These are phyloP conservation scores for Atherix ibis DNA, from an alignment of 2,888 invertebrate genomes.

Conservation along the genomic window DNA sequence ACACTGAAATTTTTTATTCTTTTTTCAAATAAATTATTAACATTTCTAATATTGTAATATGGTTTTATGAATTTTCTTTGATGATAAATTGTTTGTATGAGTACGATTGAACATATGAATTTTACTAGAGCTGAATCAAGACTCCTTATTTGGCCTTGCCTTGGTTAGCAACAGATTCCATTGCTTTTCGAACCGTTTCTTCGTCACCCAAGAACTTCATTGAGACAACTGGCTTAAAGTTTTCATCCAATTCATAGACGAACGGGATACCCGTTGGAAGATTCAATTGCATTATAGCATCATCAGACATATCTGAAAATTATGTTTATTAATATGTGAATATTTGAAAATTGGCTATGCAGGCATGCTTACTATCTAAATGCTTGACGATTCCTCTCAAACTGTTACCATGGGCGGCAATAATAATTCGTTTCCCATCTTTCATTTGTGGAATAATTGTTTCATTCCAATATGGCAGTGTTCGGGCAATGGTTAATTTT, in stretches of 20 bases:
- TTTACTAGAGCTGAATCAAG: too few relatives aligned
- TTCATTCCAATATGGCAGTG: constrained; percentile 80
- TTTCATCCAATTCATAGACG: constrained; percentile 60
- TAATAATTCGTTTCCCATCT: constrained; percentile 64
- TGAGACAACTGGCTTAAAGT: constrained; percentile 58
- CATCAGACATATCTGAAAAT: constrained; percentile 47
- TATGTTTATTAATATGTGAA: neutral
- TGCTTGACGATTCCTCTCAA: constrained; percentile 77
- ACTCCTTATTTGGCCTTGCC: constrained; percentile 55
- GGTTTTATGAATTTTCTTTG: too few relatives aligned
- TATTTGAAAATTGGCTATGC: too few relatives aligned
- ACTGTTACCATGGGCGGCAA: constrained; percentile 81
- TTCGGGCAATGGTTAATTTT: constrained; percentile 67
- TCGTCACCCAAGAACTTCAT: constrained; percentile 70
- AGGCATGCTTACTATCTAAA: constrained; percentile 58
- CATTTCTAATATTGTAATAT: too few relatives aligned
- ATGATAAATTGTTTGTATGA: too few relatives aligned
- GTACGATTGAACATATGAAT: too few relatives aligned
- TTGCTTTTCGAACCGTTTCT: constrained; percentile 63
- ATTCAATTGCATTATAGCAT: constrained; percentile 61
- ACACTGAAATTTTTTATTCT: too few relatives aligned
- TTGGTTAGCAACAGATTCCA: constrained; percentile 66
- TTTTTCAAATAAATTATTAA: too few relatives aligned
- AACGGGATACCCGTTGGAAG: constrained; percentile 71
- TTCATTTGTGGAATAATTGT: constrained; percentile 59